phyloP scores from a whole-genome alignment of 2,888 invertebrate genomes.

The Oscheius sp. region DNA sequence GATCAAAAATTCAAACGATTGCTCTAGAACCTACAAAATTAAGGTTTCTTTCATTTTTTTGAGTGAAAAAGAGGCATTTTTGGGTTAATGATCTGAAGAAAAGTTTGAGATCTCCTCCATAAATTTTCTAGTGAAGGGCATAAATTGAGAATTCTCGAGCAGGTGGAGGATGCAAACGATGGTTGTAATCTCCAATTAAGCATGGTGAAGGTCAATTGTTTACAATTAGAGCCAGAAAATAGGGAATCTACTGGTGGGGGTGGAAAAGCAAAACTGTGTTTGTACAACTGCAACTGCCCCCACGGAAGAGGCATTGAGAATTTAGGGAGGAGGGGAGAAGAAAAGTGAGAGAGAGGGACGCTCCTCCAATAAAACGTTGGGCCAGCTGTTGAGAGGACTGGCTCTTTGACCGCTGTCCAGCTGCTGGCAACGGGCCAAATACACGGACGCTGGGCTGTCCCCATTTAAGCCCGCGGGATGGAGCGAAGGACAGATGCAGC shows the following conservation, averaged over 20 bases:
- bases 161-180: neutral
- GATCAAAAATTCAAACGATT: too few species aligned
- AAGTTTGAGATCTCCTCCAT: too few species aligned
- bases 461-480: neutral
- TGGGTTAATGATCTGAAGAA: neutral
- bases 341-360: too few species aligned
- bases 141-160: too few species aligned
- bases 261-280: too few species aligned
- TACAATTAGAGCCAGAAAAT: neutral
- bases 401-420: conserved; percentile 6
- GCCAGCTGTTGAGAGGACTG: conserved; percentile 13
- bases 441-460: neutral
- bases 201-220: neutral
- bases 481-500: neutral
- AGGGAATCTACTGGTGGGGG: too few species aligned
- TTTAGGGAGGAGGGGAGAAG: neutral
- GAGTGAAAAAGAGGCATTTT: neutral
- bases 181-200: neutral
- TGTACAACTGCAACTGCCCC: conserved; percentile 10
- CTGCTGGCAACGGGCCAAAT: conserved; percentile 8
- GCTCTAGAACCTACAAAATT: too few species aligned
- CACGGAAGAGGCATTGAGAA: neutral
- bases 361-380: conserved; percentile 4
- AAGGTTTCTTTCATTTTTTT: too few species aligned
- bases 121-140: too few species aligned